Evolutionary conservation across 2,888 invertebrate species (phyloP).

Genomic region (Lepidochitona cinerea): DNA sequence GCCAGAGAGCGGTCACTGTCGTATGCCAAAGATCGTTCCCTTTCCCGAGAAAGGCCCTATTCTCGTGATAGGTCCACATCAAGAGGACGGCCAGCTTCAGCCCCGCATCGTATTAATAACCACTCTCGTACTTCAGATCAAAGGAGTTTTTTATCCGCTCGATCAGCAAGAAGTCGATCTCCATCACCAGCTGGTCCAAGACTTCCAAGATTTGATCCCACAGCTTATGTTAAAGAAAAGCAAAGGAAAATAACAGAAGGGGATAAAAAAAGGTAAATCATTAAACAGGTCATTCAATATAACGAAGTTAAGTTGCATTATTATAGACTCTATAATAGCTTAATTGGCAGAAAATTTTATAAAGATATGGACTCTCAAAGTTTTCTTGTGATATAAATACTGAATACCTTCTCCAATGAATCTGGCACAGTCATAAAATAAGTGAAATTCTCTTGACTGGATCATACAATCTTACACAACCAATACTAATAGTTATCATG

Average conservation of each 20-base stretch:
- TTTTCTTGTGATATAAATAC: no score
- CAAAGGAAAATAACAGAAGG: conserved; percentile 58
- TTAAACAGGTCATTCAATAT: no score
- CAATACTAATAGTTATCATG: no score
- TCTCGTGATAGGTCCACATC: conserved; percentile 26
- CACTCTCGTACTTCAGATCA: background rate
- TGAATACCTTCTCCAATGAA: no score
- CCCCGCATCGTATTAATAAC: conserved; percentile 21
- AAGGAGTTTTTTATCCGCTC: background rate
- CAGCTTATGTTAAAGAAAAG: conserved; percentile 67
- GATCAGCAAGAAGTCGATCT: conserved; percentile 17
- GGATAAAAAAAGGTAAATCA: conserved; percentile 48
- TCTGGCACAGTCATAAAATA: no score
- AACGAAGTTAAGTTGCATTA: no score
- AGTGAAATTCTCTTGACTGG: no score
- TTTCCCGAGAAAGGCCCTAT: conserved; percentile 39
- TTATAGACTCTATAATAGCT: no score
- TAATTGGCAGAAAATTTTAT: no score
- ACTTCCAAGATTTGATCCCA: conserved; percentile 66
- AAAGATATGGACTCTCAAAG: no score
- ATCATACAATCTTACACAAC: no score
- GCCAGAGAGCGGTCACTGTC: conserved; percentile 41
- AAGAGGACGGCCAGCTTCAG: conserved; percentile 25
- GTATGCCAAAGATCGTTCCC: conserved; percentile 42
- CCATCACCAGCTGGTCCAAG: conserved; percentile 48